Conservation (phyloP, 1,140 invertebrate genomes). For the Agrypnia vestita region DNA sequence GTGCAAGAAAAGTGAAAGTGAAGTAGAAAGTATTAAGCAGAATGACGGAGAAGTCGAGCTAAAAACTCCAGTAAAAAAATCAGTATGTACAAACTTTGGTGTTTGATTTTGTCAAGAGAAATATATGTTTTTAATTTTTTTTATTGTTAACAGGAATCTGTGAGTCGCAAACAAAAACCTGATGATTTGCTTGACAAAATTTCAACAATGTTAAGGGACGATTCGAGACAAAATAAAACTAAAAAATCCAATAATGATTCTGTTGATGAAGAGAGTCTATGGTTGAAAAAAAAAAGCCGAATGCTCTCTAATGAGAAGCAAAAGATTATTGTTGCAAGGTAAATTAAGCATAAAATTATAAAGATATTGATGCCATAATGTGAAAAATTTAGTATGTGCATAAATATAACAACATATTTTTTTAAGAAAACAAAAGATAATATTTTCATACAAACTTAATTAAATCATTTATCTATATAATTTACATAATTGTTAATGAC, state of each 20-base stretch:
- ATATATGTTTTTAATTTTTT: neutral
- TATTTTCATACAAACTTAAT: too few relatives aligned
- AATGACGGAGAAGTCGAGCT: neutral
- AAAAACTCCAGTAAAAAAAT: conserved; percentile 14
- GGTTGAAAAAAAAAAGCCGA: conserved; percentile 19
- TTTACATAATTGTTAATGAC: too few relatives aligned
- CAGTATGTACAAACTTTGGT: neutral
- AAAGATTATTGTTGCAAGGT: neutral
- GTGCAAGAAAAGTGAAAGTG: neutral
- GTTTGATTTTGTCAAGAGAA: neutral
- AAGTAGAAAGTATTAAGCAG: neutral
- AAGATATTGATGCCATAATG: neutral
- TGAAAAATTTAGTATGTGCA: neutral
- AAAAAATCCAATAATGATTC: neutral
- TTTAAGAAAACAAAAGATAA: too few relatives aligned
- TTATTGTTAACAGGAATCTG: neutral
- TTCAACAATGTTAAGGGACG: neutral
- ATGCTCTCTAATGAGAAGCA: conserved; percentile 12
- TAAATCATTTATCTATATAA: too few relatives aligned
- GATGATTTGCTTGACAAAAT: neutral
- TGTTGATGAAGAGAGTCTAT: neutral
- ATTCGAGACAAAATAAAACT: neutral
- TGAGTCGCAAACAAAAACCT: neutral
- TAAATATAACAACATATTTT: too few relatives aligned
- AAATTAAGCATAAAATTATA: too few relatives aligned